Conservation (phyloP, 2,888 invertebrate species). For the Drosophila mimetica region DNA sequence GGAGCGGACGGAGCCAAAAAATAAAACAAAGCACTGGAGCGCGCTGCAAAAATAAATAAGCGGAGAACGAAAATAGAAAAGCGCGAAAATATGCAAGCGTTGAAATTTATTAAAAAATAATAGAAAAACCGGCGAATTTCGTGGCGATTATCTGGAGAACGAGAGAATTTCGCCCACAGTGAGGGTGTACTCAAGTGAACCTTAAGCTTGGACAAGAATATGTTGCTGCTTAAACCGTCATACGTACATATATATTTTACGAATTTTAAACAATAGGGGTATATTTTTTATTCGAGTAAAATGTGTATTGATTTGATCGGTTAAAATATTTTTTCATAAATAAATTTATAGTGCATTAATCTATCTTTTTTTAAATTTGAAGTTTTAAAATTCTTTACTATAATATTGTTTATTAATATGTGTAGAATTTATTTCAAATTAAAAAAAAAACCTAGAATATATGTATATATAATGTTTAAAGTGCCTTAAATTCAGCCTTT, state of each 20-base stretch:
- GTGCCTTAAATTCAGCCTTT: background rate
- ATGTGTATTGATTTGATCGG: no score
- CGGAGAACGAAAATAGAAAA: conserved; percentile 49
- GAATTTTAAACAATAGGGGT: no score
- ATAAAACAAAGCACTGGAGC: conserved; percentile 24
- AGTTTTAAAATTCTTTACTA: background rate
- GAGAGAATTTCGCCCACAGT: background rate
- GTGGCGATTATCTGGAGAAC: conserved; percentile 13
- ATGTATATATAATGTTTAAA: no score
- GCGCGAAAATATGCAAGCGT: conserved; percentile 55
- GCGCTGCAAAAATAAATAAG: conserved; percentile 19
- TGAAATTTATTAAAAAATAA: conserved; percentile 64
- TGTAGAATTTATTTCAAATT: no score
- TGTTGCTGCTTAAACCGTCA: background rate
- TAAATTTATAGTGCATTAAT: no score
- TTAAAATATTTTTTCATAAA: no score
- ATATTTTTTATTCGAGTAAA: no score
- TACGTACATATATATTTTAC: background rate
- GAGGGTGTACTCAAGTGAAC: conserved; percentile 2
- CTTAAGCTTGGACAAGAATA: background rate
- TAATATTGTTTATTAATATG: no score
- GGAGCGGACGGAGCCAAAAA: conserved; percentile 63
- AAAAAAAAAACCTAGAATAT: no score
- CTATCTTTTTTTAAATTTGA: background rate
- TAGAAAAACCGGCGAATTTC: conserved; percentile 43